Evolutionary conservation across 2,888 invertebrate species (phyloP), one percentile per base, ranked within the genome.

Genomic region (Eristalis intricaria): DNA sequence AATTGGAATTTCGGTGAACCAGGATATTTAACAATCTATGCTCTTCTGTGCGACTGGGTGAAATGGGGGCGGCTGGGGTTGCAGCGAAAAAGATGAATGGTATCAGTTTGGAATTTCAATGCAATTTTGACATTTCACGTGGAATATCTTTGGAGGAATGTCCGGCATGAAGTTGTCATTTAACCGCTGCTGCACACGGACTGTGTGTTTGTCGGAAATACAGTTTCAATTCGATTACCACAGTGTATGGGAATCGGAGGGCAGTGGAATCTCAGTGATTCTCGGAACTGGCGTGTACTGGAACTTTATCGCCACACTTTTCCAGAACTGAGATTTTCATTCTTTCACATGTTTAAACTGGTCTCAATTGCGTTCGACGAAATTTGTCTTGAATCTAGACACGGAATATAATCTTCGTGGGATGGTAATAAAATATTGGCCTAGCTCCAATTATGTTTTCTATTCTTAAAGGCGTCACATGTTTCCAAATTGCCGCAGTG

Each of bases 1-100:
- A 68, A 29, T 29, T 19, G 32, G 56, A 50, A 68, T 68, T 50
- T 50, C 32, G 68, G 29, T 68, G 15, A 50, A 29, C 10, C 68
- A 68, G 50, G 50, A 50, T 50, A 50, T 50, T 50, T 50, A 50
- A 50, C 50, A 50, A 19, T 19, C 19, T 19, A 50, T 19, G 50
- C 50, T 19, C 8, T 19, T 13, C 13, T 11, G 10, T 38, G 38
- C 4, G 11, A 3, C 3, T 2, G 13, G 38, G 13, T 13, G 38
- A 11, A 13, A 2, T 2, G 38, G 3, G 38, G 32, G 1, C n/a
- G 43, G 26, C 26, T 4, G 43, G n/a, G 43, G n/a, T 3, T 15
- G 43, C 2, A 19, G 50, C n/a, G 22, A 23, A 26, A n/a, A 32
- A 50, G 50, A 68, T 13, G 32, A 7, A 56, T 13, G 10, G 15